Evolutionary conservation across 2,888 invertebrate species (phyloP).

Genomic region (Polietes domitor): DNA sequence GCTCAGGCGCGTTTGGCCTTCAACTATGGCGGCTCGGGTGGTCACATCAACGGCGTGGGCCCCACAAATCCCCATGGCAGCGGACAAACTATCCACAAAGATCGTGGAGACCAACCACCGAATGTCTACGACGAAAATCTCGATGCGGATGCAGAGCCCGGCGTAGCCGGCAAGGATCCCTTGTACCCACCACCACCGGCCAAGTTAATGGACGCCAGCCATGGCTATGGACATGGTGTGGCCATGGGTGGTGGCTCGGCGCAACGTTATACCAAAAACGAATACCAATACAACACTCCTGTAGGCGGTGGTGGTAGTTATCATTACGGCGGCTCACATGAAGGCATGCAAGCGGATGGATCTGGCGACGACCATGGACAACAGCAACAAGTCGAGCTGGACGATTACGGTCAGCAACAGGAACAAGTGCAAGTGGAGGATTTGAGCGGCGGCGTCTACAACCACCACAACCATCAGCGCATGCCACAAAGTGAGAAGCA

Average conservation of each 20-base stretch:
- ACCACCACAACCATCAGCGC: background rate
- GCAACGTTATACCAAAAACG: conserved; percentile 69
- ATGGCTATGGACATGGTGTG: conserved; percentile 59
- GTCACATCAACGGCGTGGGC: conserved; percentile 69
- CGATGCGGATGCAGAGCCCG: conserved; percentile 76
- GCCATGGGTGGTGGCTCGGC: conserved; percentile 45
- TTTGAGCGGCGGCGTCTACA: conserved; percentile 48
- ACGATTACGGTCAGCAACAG: conserved; percentile 69
- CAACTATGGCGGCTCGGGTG: conserved; percentile 70
- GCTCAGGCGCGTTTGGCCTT: conserved; percentile 76
- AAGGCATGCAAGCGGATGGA: conserved; percentile 40
- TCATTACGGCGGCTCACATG: conserved; percentile 23
- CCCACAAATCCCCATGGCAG: conserved; percentile 74
- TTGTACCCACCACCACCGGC: conserved; percentile 66
- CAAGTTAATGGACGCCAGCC: conserved; percentile 47
- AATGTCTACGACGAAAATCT: conserved; percentile 76
- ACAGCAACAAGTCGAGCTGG: conserved; percentile 65
- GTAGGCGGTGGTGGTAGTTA: conserved; percentile 34
- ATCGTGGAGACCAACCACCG: conserved; percentile 80
- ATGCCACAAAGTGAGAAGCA: conserved; percentile 57
- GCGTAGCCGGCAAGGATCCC: conserved; percentile 71
- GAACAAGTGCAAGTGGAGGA: conserved; percentile 68
- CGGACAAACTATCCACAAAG: too few species aligned
- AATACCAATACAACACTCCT: conserved; percentile 69
- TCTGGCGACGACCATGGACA: conserved; percentile 64